Base-by-base conservation (phyloP, 2,113 vertebrate genomes). In the Mobula birostris region DNA sequence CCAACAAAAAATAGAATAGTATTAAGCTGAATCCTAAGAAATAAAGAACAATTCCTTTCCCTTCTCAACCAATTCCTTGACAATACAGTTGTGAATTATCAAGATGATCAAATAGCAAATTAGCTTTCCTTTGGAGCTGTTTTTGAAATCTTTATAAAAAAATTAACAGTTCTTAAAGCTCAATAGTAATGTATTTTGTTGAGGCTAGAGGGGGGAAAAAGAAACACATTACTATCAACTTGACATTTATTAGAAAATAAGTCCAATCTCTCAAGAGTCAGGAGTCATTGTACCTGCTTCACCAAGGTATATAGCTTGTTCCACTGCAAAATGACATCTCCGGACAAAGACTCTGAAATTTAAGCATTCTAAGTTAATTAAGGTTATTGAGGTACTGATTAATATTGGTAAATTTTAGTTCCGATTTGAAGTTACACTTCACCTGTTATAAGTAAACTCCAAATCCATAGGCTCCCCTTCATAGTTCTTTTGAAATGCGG, bases 401-500 rank as follows among this genome's bases (percentile, higher is more conserved):
- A 74, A 93, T 56, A 63, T 2, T 74, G 70, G 66, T 40, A 68
- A 83, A 11, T 24, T 19, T 74, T 6, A 74, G 32, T 56, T 74
- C 74, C 70, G 48, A 76, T 27, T 76, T 74, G 24, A 48, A 56
- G 2, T 32, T 29, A 90, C 29, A 66, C 29, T 74, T 74, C 95
- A 99, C 99, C 98, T 98, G 96, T 97, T 98, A 24, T 96, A 97
- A 0, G 97, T 96, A 94, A 99, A 99, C 94, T 98, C 98, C 63
- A 99, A 98, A 94, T 99, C 98, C 95, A 99, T 97, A 0, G 98
- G 98, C 94, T 99, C 98, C 17, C 95, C 97, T 14, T 97, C 96
- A 94, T 99, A 99, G 56, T 95, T n/a, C 17, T 95, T 96, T 77
- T 98, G 98, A 95, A 99, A 98, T 1, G 97, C 97, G 0, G 95